These are phyloP conservation scores for Andricus curvator DNA, from an alignment of 2,888 invertebrate species.

Conservation along the genomic window DNA sequence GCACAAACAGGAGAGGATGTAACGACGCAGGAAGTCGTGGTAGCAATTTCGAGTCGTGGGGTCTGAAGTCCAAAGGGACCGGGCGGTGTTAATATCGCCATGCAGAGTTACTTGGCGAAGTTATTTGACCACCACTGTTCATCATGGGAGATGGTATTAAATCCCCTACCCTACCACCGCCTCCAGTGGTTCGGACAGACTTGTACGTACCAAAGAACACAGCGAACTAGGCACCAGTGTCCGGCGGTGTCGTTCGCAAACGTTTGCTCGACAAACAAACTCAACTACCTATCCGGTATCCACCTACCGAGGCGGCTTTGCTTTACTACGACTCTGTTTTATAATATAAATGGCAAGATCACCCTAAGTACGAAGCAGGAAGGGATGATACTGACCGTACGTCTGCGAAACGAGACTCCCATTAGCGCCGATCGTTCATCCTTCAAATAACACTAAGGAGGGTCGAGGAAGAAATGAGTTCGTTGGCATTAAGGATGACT, in stretches of 20 bases:
- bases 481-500: constrained; percentile 13
- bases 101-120: constrained; percentile 72
- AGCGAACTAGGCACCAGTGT: constrained; percentile 75
- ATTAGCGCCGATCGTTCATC: constrained; percentile 62
- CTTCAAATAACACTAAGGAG: constrained; percentile 16
- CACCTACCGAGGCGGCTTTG: constrained; percentile 44
- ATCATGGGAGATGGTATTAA: constrained; percentile 75
- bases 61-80: constrained; percentile 59
- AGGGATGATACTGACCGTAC: constrained; percentile 66
- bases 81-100: constrained; percentile 68
- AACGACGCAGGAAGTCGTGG: constrained; percentile 54
- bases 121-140: constrained; percentile 77
- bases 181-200: constrained; percentile 73
- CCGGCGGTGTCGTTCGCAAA: constrained; percentile 78
- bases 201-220: constrained; percentile 66
- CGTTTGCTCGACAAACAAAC: constrained; percentile 78
- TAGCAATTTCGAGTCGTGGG: constrained; percentile 51
- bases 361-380: constrained; percentile 66
- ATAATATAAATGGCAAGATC: constrained; percentile 73
- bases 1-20: constrained; percentile 53
- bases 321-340: constrained; percentile 66
- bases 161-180: constrained; percentile 65
- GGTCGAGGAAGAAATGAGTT: constrained; percentile 42
- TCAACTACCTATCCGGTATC: constrained; percentile 64
- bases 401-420: constrained; percentile 52